These are phyloP conservation scores for Shinisaurus crocodilurus DNA, from an alignment of 2,113 vertebrate species.

Conservation along the genomic window DNA sequence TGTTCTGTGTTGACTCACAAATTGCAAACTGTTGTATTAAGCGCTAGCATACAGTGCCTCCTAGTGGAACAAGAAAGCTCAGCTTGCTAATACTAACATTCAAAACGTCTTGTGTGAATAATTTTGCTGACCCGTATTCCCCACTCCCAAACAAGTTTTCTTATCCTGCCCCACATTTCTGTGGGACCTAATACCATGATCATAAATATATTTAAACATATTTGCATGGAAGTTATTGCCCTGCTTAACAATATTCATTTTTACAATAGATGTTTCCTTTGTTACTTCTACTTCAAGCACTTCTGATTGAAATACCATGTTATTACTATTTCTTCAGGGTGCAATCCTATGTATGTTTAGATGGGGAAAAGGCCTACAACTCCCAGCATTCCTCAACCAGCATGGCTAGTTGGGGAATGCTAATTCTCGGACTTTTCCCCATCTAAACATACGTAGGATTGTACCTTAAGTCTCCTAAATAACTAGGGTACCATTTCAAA, in stretches of 20 bases:
- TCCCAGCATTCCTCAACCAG: too few species aligned
- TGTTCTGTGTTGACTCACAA: neutral
- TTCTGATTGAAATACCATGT: neutral
- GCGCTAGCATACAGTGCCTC: slow-evolving; percentile 14
- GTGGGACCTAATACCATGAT: neutral
- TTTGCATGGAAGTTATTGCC: neutral
- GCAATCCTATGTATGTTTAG: neutral
- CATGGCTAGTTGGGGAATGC: too few species aligned
- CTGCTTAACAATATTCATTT: neutral
- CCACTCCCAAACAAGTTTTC: neutral
- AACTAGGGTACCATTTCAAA: neutral
- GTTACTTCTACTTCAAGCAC: neutral
- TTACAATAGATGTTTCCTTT: neutral
- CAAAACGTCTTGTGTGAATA: neutral
- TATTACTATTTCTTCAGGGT: neutral
- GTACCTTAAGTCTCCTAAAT: neutral
- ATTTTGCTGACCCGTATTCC: neutral
- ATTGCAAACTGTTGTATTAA: neutral
- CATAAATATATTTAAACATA: neutral
- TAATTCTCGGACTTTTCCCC: too few species aligned
- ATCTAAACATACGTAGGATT: too few species aligned
- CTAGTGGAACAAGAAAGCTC: slow-evolving; percentile 7
- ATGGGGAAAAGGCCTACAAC: too few species aligned
- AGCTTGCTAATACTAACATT: neutral
- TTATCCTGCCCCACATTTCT: neutral